Conservation (phyloP, 2,113 vertebrate species). For the Cranoglanis bouderius region DNA sequence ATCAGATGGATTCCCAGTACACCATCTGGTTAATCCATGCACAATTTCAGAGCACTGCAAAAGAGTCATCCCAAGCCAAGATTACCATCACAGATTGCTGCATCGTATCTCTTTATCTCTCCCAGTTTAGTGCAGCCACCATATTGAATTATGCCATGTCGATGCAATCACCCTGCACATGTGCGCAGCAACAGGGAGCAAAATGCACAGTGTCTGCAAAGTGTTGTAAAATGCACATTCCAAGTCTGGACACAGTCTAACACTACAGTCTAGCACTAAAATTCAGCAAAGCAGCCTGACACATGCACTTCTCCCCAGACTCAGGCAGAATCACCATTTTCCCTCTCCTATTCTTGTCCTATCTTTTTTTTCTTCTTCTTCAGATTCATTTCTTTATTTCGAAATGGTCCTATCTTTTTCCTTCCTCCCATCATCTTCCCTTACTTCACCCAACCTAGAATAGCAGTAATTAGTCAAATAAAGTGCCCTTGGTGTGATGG, state of each 20-base stretch:
- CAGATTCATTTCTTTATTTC: too few relatives aligned
- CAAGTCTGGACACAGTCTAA: conserved; percentile 54
- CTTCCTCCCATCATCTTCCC: background rate
- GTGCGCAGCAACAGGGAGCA: conserved; percentile 63
- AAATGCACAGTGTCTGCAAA: conserved; percentile 70
- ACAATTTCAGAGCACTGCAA: conserved; percentile 82
- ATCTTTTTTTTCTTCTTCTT: too few relatives aligned
- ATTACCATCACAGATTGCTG: conserved; percentile 79
- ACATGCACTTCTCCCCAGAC: background rate
- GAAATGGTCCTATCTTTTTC: background rate
- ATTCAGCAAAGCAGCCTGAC: background rate
- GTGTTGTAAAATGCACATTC: conserved; percentile 56
- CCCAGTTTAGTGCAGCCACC: conserved; percentile 50
- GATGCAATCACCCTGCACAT: conserved; percentile 62
- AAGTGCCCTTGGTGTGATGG: conserved; percentile 68
- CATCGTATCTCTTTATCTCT: conserved; percentile 68
- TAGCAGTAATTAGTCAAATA: conserved; percentile 80
- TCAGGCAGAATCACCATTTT: conserved; percentile 14
- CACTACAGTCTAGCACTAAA: background rate
- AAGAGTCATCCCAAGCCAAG: conserved; percentile 80
- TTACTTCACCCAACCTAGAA: conserved; percentile 56
- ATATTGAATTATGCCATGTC: conserved; percentile 67
- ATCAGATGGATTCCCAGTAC: conserved; percentile 85
- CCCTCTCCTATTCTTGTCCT: background rate
- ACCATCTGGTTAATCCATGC: conserved; percentile 86